A percentile compares a stretch with the other conserved stretches of the same genome.
Conservation (phyloP, 1,140 invertebrate species). For the Zeugodacus cucurbitae region DNA sequence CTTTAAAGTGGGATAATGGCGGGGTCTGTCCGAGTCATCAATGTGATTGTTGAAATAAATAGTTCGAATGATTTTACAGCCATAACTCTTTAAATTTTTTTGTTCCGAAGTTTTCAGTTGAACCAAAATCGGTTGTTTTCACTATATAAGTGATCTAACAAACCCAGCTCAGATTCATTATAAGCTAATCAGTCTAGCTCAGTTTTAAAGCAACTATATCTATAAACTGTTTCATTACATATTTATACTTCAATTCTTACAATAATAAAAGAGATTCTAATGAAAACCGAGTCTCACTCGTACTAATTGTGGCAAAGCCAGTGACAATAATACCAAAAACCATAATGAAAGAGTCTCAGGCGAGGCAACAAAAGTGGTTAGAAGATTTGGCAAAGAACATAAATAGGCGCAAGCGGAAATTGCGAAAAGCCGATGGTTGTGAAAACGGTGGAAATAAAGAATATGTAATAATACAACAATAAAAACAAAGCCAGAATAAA, state of each 20-base stretch:
- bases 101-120: no score
- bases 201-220: no score
- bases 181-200: no score
- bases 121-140: no score
- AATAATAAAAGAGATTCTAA: neutral
- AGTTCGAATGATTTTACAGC: no score
- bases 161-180: no score
- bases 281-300: neutral
- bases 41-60: no score
- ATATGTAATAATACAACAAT: neutral
- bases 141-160: no score
- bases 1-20: no score
- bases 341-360: neutral
- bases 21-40: no score
- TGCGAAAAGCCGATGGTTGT: neutral
- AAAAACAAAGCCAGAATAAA: neutral
- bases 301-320: neutral
- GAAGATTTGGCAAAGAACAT: neutral
- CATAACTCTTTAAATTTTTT: no score
- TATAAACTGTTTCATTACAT: neutral
- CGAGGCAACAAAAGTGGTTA: neutral
- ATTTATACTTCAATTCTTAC: no score
- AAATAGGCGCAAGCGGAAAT: slow-evolving; percentile 20
- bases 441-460: neutral
- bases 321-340: neutral